These are phyloP conservation scores for Lethenteron reissneri DNA, from an alignment of 2,113 vertebrate genomes.

Conservation along the genomic window DNA sequence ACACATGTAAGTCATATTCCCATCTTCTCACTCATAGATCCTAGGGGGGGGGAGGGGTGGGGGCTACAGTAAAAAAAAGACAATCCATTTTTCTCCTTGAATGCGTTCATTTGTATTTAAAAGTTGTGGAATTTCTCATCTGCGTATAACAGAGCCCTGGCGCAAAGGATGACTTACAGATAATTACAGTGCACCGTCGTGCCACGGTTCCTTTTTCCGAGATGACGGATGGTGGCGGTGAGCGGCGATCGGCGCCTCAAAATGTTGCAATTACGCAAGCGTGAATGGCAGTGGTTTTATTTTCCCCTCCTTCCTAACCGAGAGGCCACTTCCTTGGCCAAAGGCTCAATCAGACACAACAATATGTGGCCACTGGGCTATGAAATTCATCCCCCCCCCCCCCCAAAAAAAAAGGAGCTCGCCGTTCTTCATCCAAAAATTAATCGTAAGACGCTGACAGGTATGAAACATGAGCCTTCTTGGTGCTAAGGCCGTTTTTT, in stretches of 20 bases:
- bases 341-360: constrained; percentile 2
- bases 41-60: no score
- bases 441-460: constrained; percentile 3
- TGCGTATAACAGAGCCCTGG: no score
- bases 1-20: no score
- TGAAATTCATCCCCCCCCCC: neutral
- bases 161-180: no score
- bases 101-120: no score
- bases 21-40: no score
- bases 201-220: no score
- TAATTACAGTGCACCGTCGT: no score
- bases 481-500: neutral
- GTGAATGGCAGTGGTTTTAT: constrained; percentile 6
- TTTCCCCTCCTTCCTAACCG: neutral
- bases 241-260: neutral
- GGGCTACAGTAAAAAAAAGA: no score
- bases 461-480: constrained; percentile 2
- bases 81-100: no score
- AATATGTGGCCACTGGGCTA: constrained; percentile 4
- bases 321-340: constrained; percentile 1
- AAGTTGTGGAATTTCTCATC: no score
- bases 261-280: constrained; percentile 6
- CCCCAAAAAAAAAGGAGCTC: neutral
- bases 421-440: constrained; percentile 5
- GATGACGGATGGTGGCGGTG: no score